Conservation (phyloP, 2,797 vertebrate species). For the Channa striata region DNA sequence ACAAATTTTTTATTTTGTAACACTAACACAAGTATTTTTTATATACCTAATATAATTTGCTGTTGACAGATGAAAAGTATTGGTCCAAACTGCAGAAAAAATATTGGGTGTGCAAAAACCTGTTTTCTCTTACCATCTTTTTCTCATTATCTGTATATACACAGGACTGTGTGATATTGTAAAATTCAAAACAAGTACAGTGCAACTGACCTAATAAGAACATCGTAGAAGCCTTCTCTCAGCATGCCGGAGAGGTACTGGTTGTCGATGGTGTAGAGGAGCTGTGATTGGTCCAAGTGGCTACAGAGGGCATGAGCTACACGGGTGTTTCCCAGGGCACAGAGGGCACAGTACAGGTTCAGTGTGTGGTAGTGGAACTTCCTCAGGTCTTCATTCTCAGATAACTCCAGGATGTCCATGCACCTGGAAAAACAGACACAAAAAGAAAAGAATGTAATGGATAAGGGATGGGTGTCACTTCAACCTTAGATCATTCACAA, state of each 20-base stretch:
- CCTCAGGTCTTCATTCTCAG: constrained; percentile 93
- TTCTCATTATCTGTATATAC: too few relatives aligned
- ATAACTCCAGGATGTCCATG: constrained; percentile 95
- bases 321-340: constrained; percentile 95
- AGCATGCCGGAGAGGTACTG: constrained; percentile 95
- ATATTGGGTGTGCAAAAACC: too few relatives aligned
- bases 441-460: neutral
- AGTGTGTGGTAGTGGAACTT: constrained; percentile 97
- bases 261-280: constrained; percentile 96
- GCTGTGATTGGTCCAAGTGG: constrained; percentile 94
- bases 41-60: neutral
- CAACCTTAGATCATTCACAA: neutral
- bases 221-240: constrained; percentile 95
- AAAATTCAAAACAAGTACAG: neutral
- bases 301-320: constrained; percentile 96
- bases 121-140: too few relatives aligned
- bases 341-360: constrained; percentile 95
- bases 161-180: neutral
- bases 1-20: neutral
- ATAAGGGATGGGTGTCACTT: neutral
- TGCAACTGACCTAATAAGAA: constrained; percentile 89
- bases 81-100: neutral
- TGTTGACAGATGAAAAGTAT: neutral
- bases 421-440: constrained; percentile 82
- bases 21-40: neutral